These are phyloP conservation scores for Tympanoctomys barrerae DNA, from an alignment of 2,797 vertebrate genomes.

Conservation along the genomic window DNA sequence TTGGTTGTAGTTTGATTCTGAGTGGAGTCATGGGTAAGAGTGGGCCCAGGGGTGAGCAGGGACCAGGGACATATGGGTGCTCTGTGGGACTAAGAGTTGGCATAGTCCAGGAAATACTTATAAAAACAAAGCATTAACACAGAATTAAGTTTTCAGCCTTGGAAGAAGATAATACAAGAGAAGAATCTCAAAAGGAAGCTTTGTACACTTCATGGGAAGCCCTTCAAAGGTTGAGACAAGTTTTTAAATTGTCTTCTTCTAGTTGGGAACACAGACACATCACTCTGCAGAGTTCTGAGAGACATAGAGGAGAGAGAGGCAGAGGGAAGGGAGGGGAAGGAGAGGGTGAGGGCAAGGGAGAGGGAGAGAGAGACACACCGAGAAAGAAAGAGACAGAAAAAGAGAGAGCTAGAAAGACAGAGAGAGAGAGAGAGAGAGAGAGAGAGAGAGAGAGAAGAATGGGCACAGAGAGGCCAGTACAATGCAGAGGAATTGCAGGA, in stretches of 20 bases:
- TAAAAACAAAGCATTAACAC: not conserved
- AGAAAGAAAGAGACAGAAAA: no score
- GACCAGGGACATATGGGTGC: not conserved
- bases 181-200: slow-evolving; percentile 10
- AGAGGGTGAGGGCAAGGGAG: not conserved
- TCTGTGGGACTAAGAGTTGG: not conserved
- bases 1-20: slow-evolving; percentile 21
- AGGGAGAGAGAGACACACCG: no score
- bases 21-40: slow-evolving; percentile 4
- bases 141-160: slow-evolving; percentile 18
- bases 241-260: not conserved
- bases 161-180: not conserved
- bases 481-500: not conserved
- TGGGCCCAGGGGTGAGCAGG: not conserved
- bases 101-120: not conserved
- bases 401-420: no score
- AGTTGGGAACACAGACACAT: not conserved
- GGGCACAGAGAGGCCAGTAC: not conserved
- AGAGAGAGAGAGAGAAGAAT: not conserved
- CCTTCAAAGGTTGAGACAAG: not conserved
- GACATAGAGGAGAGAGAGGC: not conserved
- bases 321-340: not conserved
- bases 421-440: no score
- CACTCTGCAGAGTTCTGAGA: not conserved
- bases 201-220: not conserved